Base-by-base conservation (phyloP, 37 sponge, comb jelly and placozoan genomes). In the Haliclona indistincta region DNA sequence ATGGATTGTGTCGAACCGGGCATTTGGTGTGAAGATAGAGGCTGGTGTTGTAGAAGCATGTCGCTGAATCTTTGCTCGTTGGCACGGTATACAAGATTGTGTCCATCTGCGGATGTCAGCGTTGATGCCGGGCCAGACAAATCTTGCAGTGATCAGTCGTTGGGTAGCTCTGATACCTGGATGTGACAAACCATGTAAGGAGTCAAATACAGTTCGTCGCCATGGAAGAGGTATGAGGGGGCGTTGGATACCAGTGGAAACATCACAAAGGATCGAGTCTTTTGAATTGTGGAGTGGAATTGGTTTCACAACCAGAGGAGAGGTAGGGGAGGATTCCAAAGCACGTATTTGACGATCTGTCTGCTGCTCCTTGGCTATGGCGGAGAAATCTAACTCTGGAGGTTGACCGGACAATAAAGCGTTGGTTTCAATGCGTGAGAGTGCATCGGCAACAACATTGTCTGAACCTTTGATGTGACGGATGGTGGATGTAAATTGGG, bases 91-190 rank as follows among this genome's bases (percentile, higher is more conserved):
- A 70, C 88, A 87, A 32, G 77, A 61, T 17, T 72, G 54, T 7
- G 82, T 63, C 88, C 88, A 87, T 4, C 64, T 29, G 25, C 82
- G 66, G 49, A 81, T 65, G 75, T 81, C 88, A 45, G 82, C 55
- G 38, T 87, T 87, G 72, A 87, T 81, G 2, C 78, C 72, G 13
- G 88, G 88, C 88, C 88, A 87, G 13, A 76, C 88, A 60, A 70
- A 87, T 6, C 82, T 56, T 8, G 71, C 36, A 37, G 82, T 76
- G 56, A 87, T 56, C 11, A 81, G 77, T 36, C 53, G 40, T 36
- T 80, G 87, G 25, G 87, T 86, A 0, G 87, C 87, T 44, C 64
- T 62, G 22, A 86, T 80, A 4, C 87, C 81, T 19, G 87, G 81
- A 36, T 80, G 87, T 19, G 87, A 86, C 1, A 86, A 62, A 3